These are phyloP conservation scores for Platycnemis pennipes DNA, from an alignment of 2,888 invertebrate genomes.

Conservation along the genomic window DNA sequence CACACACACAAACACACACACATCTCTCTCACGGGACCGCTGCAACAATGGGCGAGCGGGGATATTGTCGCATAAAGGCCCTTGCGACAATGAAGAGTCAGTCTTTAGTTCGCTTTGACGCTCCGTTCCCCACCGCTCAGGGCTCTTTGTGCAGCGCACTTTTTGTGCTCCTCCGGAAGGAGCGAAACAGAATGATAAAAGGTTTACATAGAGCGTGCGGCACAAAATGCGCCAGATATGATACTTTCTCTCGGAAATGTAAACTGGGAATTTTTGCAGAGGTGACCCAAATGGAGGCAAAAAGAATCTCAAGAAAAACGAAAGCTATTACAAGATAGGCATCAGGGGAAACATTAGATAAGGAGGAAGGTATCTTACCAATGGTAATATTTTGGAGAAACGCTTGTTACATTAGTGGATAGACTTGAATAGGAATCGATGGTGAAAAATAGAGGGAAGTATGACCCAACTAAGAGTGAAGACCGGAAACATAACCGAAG, in stretches of 20 bases:
- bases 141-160: background rate
- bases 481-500: too few relatives aligned
- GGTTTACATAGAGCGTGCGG: background rate
- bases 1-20: background rate
- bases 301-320: background rate
- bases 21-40: background rate
- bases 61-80: background rate
- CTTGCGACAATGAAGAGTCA: background rate
- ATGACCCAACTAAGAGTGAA: too few relatives aligned
- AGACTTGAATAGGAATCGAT: too few relatives aligned
- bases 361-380: too few relatives aligned
- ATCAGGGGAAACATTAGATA: too few relatives aligned
- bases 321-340: too few relatives aligned
- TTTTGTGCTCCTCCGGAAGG: background rate
- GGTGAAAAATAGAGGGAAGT: too few relatives aligned
- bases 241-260: background rate
- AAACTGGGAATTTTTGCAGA: background rate
- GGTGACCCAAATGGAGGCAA: background rate
- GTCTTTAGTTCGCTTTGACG: background rate
- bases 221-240: background rate
- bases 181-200: background rate
- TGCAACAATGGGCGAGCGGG: slow-evolving; percentile 2
- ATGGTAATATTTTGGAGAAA: too few relatives aligned
- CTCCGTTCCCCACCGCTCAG: background rate
- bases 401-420: too few relatives aligned